phyloP scores from a whole-genome alignment of 2,888 invertebrate species.

The Cheilosia scutellata region DNA sequence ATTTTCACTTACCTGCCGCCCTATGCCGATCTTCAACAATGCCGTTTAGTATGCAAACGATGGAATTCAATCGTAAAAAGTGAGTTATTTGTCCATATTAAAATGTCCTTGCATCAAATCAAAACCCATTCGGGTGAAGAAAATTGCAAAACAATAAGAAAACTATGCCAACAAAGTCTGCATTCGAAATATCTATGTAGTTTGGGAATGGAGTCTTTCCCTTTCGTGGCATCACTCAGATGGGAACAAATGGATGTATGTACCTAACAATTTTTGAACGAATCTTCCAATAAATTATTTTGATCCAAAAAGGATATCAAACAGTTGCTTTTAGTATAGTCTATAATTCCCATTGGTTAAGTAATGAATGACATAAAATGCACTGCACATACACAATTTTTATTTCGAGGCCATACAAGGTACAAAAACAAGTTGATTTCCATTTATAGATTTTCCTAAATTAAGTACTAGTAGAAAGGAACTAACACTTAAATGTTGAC shows the following conservation, averaged over 20 bases:
- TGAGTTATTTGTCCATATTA: constrained; percentile 84
- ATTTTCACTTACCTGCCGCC: constrained; percentile 95
- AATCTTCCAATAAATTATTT: too few relatives aligned
- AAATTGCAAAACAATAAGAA: not conserved
- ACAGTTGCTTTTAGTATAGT: too few relatives aligned
- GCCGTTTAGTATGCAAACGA: constrained; percentile 93
- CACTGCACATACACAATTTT: not conserved
- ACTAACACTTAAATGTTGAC: not conserved
- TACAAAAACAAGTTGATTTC: not conserved
- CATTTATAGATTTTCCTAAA: constrained; percentile 7
- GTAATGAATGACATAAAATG: not conserved
- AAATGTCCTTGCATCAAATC: not conserved
- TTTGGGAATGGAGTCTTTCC: not conserved
- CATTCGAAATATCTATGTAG: not conserved
- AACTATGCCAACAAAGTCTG: not conserved
- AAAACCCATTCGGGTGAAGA: not conserved
- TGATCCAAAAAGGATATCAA: too few relatives aligned
- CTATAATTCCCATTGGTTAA: not conserved
- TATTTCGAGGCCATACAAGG: not conserved
- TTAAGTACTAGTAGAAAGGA: not conserved
- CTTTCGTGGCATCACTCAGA: not conserved
- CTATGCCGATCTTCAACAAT: constrained; percentile 94
- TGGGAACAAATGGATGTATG: too few relatives aligned
- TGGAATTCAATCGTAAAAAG: constrained; percentile 94
- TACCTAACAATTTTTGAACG: too few relatives aligned